These are phyloP conservation scores for Clarias laeviceps DNA, from an alignment of 2,797 vertebrate genomes.

Conservation along the genomic window DNA sequence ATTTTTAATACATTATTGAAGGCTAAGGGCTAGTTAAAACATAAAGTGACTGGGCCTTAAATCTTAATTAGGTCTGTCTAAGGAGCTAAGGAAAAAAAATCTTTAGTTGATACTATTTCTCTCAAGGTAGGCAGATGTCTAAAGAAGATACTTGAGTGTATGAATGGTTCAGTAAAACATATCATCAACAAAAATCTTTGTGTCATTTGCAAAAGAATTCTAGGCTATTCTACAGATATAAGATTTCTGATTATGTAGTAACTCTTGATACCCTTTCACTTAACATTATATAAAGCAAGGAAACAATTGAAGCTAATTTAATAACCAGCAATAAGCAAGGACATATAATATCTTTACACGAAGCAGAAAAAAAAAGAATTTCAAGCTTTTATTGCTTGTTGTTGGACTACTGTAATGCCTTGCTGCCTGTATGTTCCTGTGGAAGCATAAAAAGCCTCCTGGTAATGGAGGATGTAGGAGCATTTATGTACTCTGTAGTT, in stretches of 20 bases:
- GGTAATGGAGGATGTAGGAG: background rate
- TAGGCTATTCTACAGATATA: background rate
- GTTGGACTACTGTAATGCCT: background rate
- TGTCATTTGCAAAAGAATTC: background rate
- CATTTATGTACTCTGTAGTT: background rate
- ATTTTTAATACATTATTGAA: background rate
- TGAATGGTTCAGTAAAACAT: background rate
- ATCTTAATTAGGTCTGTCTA: background rate
- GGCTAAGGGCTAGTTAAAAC: background rate
- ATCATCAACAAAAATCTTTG: background rate
- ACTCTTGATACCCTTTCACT: background rate
- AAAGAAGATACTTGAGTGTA: background rate
- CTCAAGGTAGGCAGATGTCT: background rate
- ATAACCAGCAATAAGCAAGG: background rate
- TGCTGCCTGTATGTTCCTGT: background rate
- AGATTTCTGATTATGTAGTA: background rate
- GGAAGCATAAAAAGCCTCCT: background rate
- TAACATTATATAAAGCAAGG: background rate
- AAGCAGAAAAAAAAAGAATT: background rate
- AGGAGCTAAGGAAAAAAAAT: background rate
- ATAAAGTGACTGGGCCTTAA: background rate
- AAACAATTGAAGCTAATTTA: background rate
- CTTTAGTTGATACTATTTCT: background rate
- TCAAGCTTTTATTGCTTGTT: background rate
- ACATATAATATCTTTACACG: background rate